A percentile compares a stretch with the other conserved stretches of the same genome.
These are phyloP conservation scores for Tenthredo amoena DNA, from an alignment of 2,888 invertebrate genomes.

Conservation along the genomic window DNA sequence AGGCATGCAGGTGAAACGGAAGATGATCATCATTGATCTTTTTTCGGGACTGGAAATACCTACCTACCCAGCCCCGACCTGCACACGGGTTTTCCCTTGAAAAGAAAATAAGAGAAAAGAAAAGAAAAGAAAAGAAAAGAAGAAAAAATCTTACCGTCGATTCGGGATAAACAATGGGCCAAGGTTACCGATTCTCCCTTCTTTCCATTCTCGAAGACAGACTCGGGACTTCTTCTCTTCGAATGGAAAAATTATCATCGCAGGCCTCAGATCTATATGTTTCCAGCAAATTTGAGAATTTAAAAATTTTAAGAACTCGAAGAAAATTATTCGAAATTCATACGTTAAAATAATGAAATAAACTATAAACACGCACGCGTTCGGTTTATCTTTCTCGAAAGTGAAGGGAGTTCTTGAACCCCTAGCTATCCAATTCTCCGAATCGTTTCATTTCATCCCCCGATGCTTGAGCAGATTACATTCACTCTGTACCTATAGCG, in stretches of 20 bases:
- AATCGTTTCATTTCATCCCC: not conserved
- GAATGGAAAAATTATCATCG: not conserved
- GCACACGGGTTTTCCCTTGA: not conserved
- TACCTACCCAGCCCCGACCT: not conserved
- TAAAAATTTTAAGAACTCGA: fast-evolving
- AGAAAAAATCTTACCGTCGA: not conserved
- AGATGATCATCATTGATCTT: constrained; percentile 20
- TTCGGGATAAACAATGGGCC: constrained; percentile 22
- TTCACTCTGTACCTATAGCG: not conserved
- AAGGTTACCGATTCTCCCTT: constrained; percentile 9
- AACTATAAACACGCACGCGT: not conserved
- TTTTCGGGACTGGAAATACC: not conserved
- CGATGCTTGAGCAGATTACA: not conserved
- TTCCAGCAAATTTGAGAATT: not conserved
- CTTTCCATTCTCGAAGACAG: not conserved
- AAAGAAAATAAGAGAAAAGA: not conserved
- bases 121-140: not conserved
- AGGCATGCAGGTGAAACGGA: constrained; percentile 18
- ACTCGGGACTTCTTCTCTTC: not conserved
- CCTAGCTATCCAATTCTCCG: not conserved
- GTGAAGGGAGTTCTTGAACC: not conserved
- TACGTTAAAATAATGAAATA: too few species aligned
- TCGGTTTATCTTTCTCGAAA: not conserved
- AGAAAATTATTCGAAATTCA: not conserved
- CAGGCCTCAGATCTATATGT: not conserved